phyloP scores from a whole-genome alignment of 2,888 invertebrate species.

The Drosophila subquinaria region DNA sequence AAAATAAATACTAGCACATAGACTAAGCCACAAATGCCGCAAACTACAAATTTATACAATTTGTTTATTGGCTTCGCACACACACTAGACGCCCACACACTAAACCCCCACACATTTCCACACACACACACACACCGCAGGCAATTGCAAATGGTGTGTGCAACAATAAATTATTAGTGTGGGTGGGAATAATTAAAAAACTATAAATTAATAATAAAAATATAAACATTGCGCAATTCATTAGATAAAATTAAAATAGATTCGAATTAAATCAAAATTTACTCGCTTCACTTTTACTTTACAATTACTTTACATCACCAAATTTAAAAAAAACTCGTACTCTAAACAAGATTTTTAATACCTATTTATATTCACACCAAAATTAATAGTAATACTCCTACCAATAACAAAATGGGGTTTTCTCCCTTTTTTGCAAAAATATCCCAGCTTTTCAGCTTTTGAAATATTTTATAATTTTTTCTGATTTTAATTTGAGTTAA shows the following conservation, averaged over 20 bases:
- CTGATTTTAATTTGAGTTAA: no score
- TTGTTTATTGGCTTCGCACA: conserved; percentile 47
- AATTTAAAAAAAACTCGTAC: no score
- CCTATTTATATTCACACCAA: no score
- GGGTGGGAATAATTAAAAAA: neutral
- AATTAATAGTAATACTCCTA: no score
- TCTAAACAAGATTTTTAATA: no score
- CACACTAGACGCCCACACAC: conserved; percentile 7
- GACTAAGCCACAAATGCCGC: conserved; percentile 9
- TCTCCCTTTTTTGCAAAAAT: no score
- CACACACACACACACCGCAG: neutral
- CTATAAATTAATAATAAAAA: neutral
- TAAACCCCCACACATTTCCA: neutral
- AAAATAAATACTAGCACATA: neutral
- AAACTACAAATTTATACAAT: conserved; percentile 32
- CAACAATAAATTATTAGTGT: conserved; percentile 7
- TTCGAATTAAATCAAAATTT: neutral
- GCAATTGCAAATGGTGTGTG: conserved; percentile 42
- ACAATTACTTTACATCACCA: no score
- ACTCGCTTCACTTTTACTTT: no score
- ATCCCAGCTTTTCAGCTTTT: no score
- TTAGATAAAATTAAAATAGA: neutral
- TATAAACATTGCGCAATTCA: neutral
- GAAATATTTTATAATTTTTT: no score
- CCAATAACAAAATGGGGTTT: no score